Percentiles rank a stretch among this genome's conserved stretches.
Conservation (phyloP, 2,797 vertebrate genomes). For the Craterocephalus amniculus region DNA sequence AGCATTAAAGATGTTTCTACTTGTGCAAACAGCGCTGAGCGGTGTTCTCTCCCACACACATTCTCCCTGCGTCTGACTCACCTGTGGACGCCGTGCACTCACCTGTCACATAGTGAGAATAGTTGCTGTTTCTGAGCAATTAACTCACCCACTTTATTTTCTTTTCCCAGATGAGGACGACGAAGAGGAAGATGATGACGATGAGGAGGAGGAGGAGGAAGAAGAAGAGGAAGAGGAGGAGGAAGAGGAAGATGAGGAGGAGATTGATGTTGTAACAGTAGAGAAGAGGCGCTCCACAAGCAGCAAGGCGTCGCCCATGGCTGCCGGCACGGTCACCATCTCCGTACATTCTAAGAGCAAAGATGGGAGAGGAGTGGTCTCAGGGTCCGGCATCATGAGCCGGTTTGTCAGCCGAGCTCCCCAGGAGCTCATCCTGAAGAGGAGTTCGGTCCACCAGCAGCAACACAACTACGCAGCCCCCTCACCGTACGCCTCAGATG, state of each 20-base stretch:
- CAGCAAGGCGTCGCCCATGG: slow-evolving; percentile 69
- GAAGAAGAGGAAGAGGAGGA: slow-evolving; percentile 85
- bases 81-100: background rate
- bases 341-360: slow-evolving; percentile 85
- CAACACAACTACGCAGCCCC: slow-evolving; percentile 98
- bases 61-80: slow-evolving; percentile 27
- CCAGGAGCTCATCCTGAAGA: slow-evolving; percentile 91
- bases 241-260: slow-evolving; percentile 93
- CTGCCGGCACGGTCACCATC: slow-evolving; percentile 85
- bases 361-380: slow-evolving; percentile 47
- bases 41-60: slow-evolving; percentile 54
- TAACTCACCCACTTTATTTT: slow-evolving; percentile 47
- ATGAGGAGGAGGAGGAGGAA: slow-evolving; percentile 73
- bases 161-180: slow-evolving; percentile 84
- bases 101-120: slow-evolving; percentile 48
- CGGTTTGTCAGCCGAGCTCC: slow-evolving; percentile 76
- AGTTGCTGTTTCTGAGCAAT: slow-evolving; percentile 48
- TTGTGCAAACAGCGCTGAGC: slow-evolving; percentile 68
- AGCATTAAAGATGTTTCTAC: slow-evolving; percentile 71
- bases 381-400: slow-evolving; percentile 48
- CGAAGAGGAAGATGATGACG: slow-evolving; percentile 82
- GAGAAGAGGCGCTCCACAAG: slow-evolving; percentile 90
- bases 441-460: slow-evolving; percentile 93
- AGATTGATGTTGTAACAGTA: slow-evolving; percentile 97
- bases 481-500: slow-evolving; percentile 91